Base-by-base conservation (phyloP, 2,888 invertebrate genomes). In the Orchesellides sinensis region DNA sequence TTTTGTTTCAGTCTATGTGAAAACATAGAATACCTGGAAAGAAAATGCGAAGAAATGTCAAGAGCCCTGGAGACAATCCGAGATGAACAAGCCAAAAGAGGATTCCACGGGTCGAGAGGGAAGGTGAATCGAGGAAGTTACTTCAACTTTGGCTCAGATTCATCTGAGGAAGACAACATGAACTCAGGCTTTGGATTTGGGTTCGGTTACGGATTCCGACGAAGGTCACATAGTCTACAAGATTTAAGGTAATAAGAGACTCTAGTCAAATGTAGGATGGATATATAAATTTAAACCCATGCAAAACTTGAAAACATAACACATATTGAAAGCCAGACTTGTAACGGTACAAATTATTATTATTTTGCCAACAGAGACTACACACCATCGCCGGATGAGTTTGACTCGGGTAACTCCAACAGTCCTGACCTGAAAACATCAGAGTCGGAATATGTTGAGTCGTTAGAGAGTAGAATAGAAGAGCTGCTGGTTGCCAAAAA, bases 31-130 rank as follows among this genome's bases (percentile, higher is more conserved):
- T 92, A 92, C 32, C 91, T 97, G 89, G 97, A 98, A 90, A 90
- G 92, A 56, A 94, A 94, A 89, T 94, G 94, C 90, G 97, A 97
- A 89, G 97, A 97, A 85, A 91, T 96, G 74, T 95, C 94, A 89
- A 94, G 94, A 90, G 94, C 93, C 90, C 92, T 95, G 86, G 96
- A 97, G 54, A 75, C 86, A 8, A 81, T 87, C 14, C 83, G 86
- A 54, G 83, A 78, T 81, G 84, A 85, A 47, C 75, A 82, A 66
- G 70, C 80, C 5, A 86, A 85, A 59, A 83, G 86, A 73, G 79
- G 83, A 65, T 63, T 77, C 19, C 65, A 68, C 40, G 70, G 81
- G 25, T 74, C 65, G 17, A 78, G 80, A 14, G 85, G 84, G 19
- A 85, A 84, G 70, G 63, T 86, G 78, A 86, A 85, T 74, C 85